These are phyloP conservation scores for Cylindroiulus punctatus DNA, from an alignment of 2,888 invertebrate genomes.

Conservation along the genomic window DNA sequence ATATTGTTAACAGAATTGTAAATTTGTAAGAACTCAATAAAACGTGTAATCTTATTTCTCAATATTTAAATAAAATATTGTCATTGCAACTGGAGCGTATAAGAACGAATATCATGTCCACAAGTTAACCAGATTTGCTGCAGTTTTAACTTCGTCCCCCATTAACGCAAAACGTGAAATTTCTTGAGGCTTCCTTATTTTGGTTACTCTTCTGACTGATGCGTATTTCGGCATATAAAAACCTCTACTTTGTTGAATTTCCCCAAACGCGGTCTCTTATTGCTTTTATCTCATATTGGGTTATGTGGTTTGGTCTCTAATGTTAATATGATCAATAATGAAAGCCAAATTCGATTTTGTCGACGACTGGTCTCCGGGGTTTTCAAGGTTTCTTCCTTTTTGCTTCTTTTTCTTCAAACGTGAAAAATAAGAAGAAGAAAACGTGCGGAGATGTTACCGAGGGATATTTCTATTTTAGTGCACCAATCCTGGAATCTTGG, in stretches of 20 bases:
- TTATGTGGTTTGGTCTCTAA: conserved; percentile 38
- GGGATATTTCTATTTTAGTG: conserved; percentile 42
- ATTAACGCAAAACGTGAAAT: too few relatives aligned
- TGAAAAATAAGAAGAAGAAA: conserved; percentile 8
- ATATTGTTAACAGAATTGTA: too few relatives aligned
- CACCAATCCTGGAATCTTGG: background rate
- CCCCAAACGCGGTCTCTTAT: conserved; percentile 31
- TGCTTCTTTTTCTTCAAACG: background rate
- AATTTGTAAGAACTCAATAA: too few relatives aligned
- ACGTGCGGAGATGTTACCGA: background rate
- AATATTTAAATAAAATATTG: too few relatives aligned
- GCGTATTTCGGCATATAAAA: background rate
- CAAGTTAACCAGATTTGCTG: too few relatives aligned
- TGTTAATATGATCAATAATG: conserved; percentile 43
- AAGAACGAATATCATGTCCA: too few relatives aligned
- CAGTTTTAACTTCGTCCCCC: too few relatives aligned
- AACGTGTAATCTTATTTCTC: too few relatives aligned
- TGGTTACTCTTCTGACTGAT: background rate
- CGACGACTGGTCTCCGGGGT: conserved; percentile 46
- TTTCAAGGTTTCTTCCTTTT: conserved; percentile 29
- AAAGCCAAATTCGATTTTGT: conserved; percentile 52
- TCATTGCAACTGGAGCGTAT: too few relatives aligned
- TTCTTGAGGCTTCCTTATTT: background rate
- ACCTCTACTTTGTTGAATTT: background rate
- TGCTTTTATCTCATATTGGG: conserved; percentile 37